These are phyloP conservation scores for Spea hammondii DNA, from an alignment of 2,797 vertebrate genomes.

Conservation along the genomic window DNA sequence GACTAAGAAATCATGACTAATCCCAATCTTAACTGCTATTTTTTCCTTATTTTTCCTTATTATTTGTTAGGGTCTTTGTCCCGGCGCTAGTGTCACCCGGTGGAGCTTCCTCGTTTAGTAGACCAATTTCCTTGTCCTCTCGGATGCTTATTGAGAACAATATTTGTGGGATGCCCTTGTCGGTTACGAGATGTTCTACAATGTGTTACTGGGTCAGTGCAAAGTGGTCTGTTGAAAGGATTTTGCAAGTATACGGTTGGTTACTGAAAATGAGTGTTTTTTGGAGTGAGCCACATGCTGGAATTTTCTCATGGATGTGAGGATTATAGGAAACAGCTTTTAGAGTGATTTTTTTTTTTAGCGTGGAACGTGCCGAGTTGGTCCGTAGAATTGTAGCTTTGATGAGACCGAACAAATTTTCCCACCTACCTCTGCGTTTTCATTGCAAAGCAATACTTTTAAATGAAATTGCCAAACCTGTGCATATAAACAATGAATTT, in stretches of 20 bases:
- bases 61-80: too few relatives aligned
- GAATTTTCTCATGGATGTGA: slow-evolving; percentile 9
- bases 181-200: too few relatives aligned
- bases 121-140: too few relatives aligned
- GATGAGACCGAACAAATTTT: slow-evolving; percentile 31
- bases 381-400: slow-evolving; percentile 14
- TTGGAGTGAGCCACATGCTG: neutral
- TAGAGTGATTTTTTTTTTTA: neutral
- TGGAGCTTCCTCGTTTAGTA: too few relatives aligned
- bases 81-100: too few relatives aligned
- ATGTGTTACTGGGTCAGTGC: slow-evolving; percentile 30
- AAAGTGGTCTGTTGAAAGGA: slow-evolving; percentile 21
- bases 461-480: neutral
- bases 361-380: neutral
- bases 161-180: too few relatives aligned
- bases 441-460: slow-evolving; percentile 3
- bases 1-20: neutral
- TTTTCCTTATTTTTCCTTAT: neutral
- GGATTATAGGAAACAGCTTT: neutral
- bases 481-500: neutral
- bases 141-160: too few relatives aligned
- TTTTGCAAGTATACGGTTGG: slow-evolving; percentile 24
- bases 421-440: slow-evolving; percentile 43
- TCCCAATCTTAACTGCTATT: neutral
- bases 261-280: neutral